phyloP scores from a whole-genome alignment of 2,888 invertebrate species.

The Lepidonotus clava region DNA sequence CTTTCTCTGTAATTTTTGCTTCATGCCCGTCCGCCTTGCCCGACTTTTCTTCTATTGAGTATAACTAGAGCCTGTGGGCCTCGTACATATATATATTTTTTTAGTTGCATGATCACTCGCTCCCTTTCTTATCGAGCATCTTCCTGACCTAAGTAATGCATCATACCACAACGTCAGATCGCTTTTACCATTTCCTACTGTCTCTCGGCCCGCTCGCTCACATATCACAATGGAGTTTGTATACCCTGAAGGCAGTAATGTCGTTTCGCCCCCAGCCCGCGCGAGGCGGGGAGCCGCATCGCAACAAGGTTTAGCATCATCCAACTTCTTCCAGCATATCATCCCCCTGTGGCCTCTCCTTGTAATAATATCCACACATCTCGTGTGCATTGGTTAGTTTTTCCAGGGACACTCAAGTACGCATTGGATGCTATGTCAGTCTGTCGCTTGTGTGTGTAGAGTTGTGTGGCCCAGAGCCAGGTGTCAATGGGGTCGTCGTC shows the following conservation, averaged over 20 bases:
- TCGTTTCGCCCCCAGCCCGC: neutral
- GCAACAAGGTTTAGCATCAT: too few species aligned
- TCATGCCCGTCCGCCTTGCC: neutral
- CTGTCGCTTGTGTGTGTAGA: neutral
- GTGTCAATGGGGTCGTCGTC: neutral
- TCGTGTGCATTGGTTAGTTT: neutral
- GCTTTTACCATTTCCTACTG: neutral
- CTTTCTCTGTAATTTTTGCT: constrained; percentile 10
- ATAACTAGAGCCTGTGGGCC: constrained; percentile 10
- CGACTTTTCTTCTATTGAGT: constrained; percentile 13
- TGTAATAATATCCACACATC: neutral
- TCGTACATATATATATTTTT: too few species aligned
- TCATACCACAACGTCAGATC: neutral
- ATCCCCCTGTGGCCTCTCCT: neutral
- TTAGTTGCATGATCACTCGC: constrained; percentile 3
- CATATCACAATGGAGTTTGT: constrained; percentile 39
- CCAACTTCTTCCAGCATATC: neutral
- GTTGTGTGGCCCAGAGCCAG: neutral
- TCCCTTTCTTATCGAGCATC: neutral
- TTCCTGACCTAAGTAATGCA: neutral
- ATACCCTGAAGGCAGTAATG: constrained; percentile 15
- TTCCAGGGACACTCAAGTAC: constrained; percentile 32
- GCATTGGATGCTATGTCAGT: constrained; percentile 32
- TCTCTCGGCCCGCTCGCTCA: constrained; percentile 33
- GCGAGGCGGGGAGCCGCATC: too few species aligned